Base-by-base conservation (phyloP, 2,797 vertebrate species). In the Lagodon rhomboides region DNA sequence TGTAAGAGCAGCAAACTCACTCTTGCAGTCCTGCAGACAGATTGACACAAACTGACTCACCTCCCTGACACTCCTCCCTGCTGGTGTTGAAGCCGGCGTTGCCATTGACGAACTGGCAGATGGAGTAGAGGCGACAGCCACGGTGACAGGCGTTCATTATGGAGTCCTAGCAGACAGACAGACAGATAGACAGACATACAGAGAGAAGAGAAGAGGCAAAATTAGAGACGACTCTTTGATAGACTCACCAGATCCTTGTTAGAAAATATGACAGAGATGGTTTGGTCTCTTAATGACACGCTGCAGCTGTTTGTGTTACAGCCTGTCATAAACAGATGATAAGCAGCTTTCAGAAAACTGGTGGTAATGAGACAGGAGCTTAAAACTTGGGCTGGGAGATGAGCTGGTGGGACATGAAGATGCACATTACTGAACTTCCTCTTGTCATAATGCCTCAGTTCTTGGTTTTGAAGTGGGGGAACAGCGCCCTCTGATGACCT, bases 81-180 rank as follows among this genome's bases (percentile, higher is more conserved):
- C 98, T 99, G 65, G 95, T 95, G 69, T 99, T 98, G 86, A 97
- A 96, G 87, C 96, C 96, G 0, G 96, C 94, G 54, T 96, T 96
- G 66, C 95, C 96, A 82, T 97, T 98, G 93, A 99, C 98, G 3
- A 99, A 99, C 93, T 97, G 97, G 91, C 98, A 99, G 93, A 99
- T 98, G 89, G 98, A 98, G 94, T 98, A 99, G 85, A 99, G 97
- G 68, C 97, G 97, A 91, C 98, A 99, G 82, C 98, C 98, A 0
- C 98, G 97, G 89, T 97, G 95, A 87, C 98, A 99, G 83, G 98
- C 98, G 43, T 97, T 97, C 95, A 97, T 95, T 85, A 97, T 92
- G 62, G 96, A 93, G 60, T 97, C 97, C 96, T 97, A 90, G 16
- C 18, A 77, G 20, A 34, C 79, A 80, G 61, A 84, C 51, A 71